A percentile compares a stretch with the other conserved stretches of the same genome.
Evolutionary conservation across 2,113 vertebrate species (phyloP).

Genomic region (Sinocyclocheilus grahami): DNA sequence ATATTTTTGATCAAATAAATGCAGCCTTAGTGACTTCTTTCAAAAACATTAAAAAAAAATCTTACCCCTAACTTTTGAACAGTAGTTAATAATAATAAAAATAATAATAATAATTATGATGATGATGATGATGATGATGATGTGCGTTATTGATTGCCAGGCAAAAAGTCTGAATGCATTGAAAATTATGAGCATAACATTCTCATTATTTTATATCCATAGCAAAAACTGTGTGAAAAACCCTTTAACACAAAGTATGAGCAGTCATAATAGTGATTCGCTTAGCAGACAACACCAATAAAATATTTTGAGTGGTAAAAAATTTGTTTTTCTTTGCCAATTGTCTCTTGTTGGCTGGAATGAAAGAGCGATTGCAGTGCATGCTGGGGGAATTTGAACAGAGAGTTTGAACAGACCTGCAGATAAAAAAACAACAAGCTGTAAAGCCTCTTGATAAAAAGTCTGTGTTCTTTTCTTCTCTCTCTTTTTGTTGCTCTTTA

Average conservation of each 20-base stretch:
- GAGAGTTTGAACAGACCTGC: not conserved
- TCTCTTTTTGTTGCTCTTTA: not conserved
- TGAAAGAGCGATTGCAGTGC: not conserved
- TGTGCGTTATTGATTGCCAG: too few species aligned
- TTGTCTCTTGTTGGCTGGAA: not conserved
- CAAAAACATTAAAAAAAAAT: too few species aligned
- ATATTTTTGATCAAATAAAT: too few species aligned
- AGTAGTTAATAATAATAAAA: too few species aligned
- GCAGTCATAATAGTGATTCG: not conserved
- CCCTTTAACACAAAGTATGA: not conserved
- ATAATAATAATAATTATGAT: too few species aligned
- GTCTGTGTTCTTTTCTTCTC: not conserved
- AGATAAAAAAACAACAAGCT: not conserved
- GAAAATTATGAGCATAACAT: too few species aligned
- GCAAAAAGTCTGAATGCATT: too few species aligned
- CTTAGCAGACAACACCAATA: not conserved
- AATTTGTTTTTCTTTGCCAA: not conserved
- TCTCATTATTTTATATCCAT: too few species aligned
- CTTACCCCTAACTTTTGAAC: too few species aligned
- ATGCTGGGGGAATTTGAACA: constrained; percentile 26
- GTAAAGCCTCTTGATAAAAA: constrained; percentile 7
- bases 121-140: too few species aligned
- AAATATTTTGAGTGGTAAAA: not conserved
- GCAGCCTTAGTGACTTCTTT: too few species aligned
- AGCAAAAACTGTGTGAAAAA: too few species aligned